A percentile compares a stretch with the other conserved stretches of the same genome.
These are phyloP conservation scores for Styela clava DNA, from an alignment of 23 tunicate species.

Conservation along the genomic window DNA sequence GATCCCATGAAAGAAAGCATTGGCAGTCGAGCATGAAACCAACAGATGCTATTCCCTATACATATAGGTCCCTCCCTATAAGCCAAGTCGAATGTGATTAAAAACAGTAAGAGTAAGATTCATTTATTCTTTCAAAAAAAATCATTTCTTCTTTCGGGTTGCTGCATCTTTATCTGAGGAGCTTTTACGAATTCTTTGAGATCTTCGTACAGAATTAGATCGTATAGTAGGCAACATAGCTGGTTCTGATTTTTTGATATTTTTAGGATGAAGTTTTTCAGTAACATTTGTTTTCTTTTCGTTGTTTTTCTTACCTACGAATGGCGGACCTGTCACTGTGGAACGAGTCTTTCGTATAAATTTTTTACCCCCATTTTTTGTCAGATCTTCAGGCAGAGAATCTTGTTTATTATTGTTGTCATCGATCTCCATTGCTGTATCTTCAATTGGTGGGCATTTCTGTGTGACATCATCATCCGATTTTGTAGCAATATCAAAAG, in stretches of 20 bases:
- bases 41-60: too few species aligned
- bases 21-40: too few species aligned
- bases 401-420: background rate
- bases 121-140: too few species aligned
- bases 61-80: too few species aligned
- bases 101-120: too few species aligned
- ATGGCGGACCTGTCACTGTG: background rate
- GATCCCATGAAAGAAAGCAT: too few species aligned
- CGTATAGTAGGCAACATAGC: background rate
- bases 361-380: too few species aligned
- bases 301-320: background rate
- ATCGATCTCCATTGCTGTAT: background rate
- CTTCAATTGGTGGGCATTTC: background rate
- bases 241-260: background rate
- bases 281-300: background rate
- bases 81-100: too few species aligned
- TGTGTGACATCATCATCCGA: background rate
- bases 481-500: background rate
- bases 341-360: background rate
- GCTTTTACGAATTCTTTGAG: background rate
- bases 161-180: conserved; percentile 16
- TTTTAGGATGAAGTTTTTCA: background rate
- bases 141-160: background rate
- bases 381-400: background rate
- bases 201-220: conserved; percentile 4